phyloP scores from a whole-genome alignment of 1,140 invertebrate genomes.

The Eulimnadia texana region DNA sequence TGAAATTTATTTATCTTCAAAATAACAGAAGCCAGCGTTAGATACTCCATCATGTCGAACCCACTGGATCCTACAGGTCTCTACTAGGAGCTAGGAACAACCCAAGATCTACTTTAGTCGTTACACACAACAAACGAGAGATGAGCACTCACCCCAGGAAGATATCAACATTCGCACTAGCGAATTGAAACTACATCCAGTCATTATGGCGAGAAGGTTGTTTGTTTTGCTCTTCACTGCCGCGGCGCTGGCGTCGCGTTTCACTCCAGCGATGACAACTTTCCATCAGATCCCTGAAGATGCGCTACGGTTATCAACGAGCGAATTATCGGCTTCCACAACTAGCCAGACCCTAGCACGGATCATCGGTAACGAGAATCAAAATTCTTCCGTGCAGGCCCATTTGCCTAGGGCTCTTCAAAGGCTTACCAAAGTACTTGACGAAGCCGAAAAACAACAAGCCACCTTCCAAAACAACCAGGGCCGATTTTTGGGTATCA shows the following conservation, averaged over 20 bases:
- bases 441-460: background rate
- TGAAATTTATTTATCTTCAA: too few relatives aligned
- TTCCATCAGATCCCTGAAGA: background rate
- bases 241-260: background rate
- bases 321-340: background rate
- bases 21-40: too few relatives aligned
- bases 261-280: background rate
- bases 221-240: background rate
- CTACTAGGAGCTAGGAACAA: slow-evolving; percentile 6
- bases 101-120: background rate
- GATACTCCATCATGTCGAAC: slow-evolving; percentile 8
- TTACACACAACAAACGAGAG: background rate
- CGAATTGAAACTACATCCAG: background rate
- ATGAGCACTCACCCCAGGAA: background rate
- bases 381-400: background rate
- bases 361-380: background rate
- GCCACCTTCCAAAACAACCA: too few relatives aligned
- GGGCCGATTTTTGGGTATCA: slow-evolving; percentile 9
- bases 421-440: background rate
- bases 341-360: background rate
- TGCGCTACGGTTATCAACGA: background rate
- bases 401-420: background rate
- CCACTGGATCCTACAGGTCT: slow-evolving; percentile 14
- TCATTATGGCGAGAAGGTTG: background rate
- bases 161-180: background rate